These are phyloP conservation scores for Nephrotoma flavescens DNA, from an alignment of 2,888 invertebrate species.

Conservation along the genomic window DNA sequence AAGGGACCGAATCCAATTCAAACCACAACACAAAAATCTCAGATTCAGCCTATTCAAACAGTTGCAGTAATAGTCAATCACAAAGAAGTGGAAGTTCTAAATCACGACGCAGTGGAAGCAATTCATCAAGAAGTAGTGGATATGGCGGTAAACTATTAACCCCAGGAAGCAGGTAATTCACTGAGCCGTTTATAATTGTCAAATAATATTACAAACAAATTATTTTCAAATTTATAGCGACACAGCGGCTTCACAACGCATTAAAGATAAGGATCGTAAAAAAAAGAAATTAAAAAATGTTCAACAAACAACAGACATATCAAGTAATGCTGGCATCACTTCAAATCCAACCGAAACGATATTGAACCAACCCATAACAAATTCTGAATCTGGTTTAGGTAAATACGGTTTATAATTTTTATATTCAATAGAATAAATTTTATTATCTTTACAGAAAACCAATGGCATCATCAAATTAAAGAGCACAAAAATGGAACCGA, in stretches of 20 bases:
- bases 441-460: background rate
- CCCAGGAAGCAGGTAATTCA: slow-evolving; percentile 40
- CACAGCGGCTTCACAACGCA: slow-evolving; percentile 32
- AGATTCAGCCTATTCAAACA: slow-evolving; percentile 70
- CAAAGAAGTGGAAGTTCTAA: slow-evolving; percentile 65
- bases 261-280: slow-evolving; percentile 44
- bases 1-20: slow-evolving; percentile 35
- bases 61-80: slow-evolving; percentile 69
- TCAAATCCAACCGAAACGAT: background rate
- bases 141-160: slow-evolving; percentile 56
- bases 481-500: background rate
- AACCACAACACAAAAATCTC: slow-evolving; percentile 45
- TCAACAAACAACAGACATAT: background rate
- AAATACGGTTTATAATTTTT: background rate
- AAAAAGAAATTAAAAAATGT: slow-evolving; percentile 39
- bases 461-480: background rate
- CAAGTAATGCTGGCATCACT: background rate
- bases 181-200: background rate
- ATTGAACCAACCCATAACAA: background rate
- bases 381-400: background rate
- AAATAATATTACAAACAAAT: background rate
- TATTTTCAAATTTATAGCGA: slow-evolving; percentile 7
- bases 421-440: background rate
- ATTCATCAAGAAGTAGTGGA: slow-evolving; percentile 66
- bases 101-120: slow-evolving; percentile 59